Conservation (phyloP, 2,888 invertebrate species). For the Platynereis dumerilii region DNA sequence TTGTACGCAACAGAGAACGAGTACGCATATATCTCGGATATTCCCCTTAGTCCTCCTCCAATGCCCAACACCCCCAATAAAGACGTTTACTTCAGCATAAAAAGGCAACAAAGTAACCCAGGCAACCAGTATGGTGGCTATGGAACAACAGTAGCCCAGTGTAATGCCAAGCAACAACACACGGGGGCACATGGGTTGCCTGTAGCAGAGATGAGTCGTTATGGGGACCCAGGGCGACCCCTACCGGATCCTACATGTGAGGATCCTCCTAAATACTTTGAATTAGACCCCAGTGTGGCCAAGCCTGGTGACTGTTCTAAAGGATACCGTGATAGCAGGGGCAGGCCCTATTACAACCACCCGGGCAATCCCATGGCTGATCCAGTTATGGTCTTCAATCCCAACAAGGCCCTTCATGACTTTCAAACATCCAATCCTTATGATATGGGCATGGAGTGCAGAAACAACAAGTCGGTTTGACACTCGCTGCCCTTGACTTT, state of each 20-base stretch:
- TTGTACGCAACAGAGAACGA: constrained; percentile 24
- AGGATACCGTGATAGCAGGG: not conserved
- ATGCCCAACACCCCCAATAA: no score
- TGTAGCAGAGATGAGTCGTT: not conserved
- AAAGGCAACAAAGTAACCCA: not conserved
- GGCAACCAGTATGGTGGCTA: not conserved
- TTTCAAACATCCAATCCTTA: no score
- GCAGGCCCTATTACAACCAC: no score
- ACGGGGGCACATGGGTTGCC: not conserved
- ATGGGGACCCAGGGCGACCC: not conserved
- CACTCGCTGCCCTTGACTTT: no score
- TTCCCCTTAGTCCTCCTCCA: constrained; percentile 21
- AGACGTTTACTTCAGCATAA: not conserved
- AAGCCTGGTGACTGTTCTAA: not conserved
- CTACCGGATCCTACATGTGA: constrained; percentile 1
- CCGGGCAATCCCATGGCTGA: no score
- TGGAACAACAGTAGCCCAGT: not conserved
- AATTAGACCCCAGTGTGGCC: constrained; percentile 17
- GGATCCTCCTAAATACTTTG: constrained; percentile 25
- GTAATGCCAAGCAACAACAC: not conserved
- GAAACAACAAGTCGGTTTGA: no score
- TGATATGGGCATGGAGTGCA: no score
- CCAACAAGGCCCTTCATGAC: no score
- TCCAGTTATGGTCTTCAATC: no score
- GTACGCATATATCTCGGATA: constrained; percentile 24